Evolutionary conservation across 2,113 vertebrate genomes (phyloP).

Genomic region (Clarias batrachus): DNA sequence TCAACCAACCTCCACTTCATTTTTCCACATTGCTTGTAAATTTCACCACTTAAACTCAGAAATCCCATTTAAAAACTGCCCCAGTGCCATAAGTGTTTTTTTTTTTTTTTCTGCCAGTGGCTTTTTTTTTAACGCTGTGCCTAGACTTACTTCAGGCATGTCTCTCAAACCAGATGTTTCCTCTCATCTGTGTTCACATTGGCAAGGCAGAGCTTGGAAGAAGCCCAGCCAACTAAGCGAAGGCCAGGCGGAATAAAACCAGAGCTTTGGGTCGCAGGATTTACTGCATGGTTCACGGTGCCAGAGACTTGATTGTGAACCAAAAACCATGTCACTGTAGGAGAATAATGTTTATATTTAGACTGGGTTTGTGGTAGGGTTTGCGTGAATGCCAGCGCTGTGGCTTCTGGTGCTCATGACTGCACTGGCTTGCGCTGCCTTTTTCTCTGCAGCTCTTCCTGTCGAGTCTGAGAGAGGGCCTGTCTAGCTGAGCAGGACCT

Average conservation of each 20-base stretch:
- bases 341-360: constrained; percentile 20
- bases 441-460: constrained; percentile 33
- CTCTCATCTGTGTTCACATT: constrained; percentile 43
- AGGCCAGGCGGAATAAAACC: constrained; percentile 38
- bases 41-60: constrained; percentile 30
- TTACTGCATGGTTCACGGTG: constrained; percentile 30
- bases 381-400: not conserved
- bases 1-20: constrained; percentile 19
- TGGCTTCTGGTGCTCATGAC: constrained; percentile 29
- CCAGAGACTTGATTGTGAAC: constrained; percentile 42
- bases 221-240: constrained; percentile 26
- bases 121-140: constrained; percentile 1
- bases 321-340: constrained; percentile 30
- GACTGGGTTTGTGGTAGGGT: constrained; percentile 19
- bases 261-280: constrained; percentile 35
- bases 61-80: constrained; percentile 18
- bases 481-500: constrained; percentile 1
- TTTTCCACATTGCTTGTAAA: constrained; percentile 27
- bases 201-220: constrained; percentile 33
- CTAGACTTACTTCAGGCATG: constrained; percentile 42
- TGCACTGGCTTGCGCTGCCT: not conserved
- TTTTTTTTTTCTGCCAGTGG: constrained; percentile 8
- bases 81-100: not conserved
- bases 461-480: constrained; percentile 15
- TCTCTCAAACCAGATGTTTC: constrained; percentile 48